phyloP scores from a whole-genome alignment of 1,140 invertebrate species.

The Heliconius hermathena region DNA sequence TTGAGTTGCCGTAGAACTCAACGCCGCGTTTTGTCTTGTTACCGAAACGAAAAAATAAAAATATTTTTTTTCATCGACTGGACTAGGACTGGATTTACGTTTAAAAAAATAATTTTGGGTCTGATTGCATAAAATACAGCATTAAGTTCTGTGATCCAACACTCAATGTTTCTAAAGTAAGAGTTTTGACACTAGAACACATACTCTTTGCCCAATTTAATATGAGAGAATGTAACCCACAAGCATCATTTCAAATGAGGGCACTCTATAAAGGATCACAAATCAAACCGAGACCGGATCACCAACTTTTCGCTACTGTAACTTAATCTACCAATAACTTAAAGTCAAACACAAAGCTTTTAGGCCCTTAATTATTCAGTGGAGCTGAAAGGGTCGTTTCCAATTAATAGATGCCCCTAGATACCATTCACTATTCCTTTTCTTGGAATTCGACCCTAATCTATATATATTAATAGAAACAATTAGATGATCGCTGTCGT shows the following conservation, averaged over 20 bases:
- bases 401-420: slow-evolving; percentile 25
- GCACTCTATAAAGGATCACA: neutral
- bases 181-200: no score
- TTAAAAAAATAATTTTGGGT: no score
- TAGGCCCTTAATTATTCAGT: slow-evolving; percentile 30
- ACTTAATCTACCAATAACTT: slow-evolving; percentile 18
- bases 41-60: no score
- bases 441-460: neutral
- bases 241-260: neutral
- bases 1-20: no score
- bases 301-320: neutral
- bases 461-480: no score
- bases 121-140: no score
- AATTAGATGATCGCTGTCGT: no score
- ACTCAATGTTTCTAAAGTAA: no score
- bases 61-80: no score
- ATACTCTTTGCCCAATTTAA: neutral
- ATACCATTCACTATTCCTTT: neutral
- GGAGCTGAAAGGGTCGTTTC: slow-evolving; percentile 30
- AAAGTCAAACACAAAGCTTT: slow-evolving; percentile 14
- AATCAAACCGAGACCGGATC: neutral
- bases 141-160: no score
- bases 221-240: neutral
- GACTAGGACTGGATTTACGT: no score
- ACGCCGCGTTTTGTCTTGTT: no score